Evolutionary conservation across 2,797 vertebrate genomes (phyloP), one percentile per base, ranked within the genome.

Genomic region (Enteromius anoplus): DNA sequence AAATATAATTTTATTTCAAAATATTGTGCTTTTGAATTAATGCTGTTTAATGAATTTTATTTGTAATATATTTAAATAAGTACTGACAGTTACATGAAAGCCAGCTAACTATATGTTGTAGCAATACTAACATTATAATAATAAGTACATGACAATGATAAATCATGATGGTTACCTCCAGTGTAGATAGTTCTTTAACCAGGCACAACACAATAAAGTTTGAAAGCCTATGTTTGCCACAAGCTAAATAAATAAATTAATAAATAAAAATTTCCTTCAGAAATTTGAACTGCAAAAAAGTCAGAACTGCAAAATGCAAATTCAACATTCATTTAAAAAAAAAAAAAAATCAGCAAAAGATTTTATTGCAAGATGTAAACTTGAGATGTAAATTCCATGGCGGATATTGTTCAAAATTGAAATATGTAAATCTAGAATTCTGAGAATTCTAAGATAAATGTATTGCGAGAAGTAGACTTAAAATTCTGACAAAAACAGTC

Each of bases 121-220:
- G 76, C 76, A 78, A 78, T 78, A 78, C 62, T 37, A n/a, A 51
- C 45, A 51, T 65, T 49, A 49, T 34, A 49, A 78, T 37, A 49
- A 49, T 12, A 58, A 76, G 32, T 51, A 14, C 49, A 65, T 66
- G 26, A 66, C 40, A 42, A 2, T 23, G 45, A 51, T 17, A 66
- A 34, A 51, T 51, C 29, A 6, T 32, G 40, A 60, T 23, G 8
- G 53, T 45, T 14, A 40, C 23, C 29, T 76, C 14, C 11, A 17
- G 53, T 47, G 37, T 64, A 64, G 10, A 62, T 60, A 32, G 75
- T 47, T 14, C 65, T 26, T 9, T 45, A 19, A 12, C 15, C 7
- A 40, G 37, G 4, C 29, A 21, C 5, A 5, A 73, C 19, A n/a
- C 19, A 1, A 72, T 32, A 21, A 51, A 72, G 2, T 29, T 15